Percentiles rank a stretch among this genome's conserved stretches.
phyloP scores from a whole-genome alignment of 2,888 invertebrate genomes.

The Lysandra coridon region DNA sequence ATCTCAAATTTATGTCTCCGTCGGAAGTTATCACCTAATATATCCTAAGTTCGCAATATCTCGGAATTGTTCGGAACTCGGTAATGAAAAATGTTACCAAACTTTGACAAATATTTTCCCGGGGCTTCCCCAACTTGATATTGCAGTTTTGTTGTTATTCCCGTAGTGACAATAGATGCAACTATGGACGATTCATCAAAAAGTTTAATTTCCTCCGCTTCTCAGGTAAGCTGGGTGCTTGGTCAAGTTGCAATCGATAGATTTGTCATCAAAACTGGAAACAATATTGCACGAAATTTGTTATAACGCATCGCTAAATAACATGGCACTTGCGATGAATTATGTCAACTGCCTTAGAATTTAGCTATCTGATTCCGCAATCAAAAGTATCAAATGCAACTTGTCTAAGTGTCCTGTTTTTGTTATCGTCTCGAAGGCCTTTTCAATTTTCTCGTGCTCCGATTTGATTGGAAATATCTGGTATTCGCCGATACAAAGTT shows the following conservation, averaged over 20 bases:
- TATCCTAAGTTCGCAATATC: constrained; percentile 50
- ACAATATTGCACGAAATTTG: not conserved
- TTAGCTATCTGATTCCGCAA: not conserved
- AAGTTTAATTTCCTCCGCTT: constrained; percentile 36
- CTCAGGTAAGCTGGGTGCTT: not conserved
- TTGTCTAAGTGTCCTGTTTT: not conserved
- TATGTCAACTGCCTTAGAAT: too few species aligned
- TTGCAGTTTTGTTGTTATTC: constrained; percentile 51
- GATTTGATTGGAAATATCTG: constrained; percentile 15
- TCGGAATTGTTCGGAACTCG: constrained; percentile 51
- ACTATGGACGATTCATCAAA: constrained; percentile 36
- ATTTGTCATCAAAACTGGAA: not conserved
- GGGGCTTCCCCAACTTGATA: constrained; percentile 41
- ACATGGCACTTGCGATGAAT: not conserved
- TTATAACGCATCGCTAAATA: not conserved
- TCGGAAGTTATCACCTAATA: constrained; percentile 47
- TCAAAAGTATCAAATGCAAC: not conserved
- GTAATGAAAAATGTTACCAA: constrained; percentile 61
- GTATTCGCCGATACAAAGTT: not conserved
- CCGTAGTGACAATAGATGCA: constrained; percentile 37
- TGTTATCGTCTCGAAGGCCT: not conserved
- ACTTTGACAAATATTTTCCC: constrained; percentile 47
- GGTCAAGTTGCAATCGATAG: not conserved
- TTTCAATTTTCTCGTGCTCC: constrained; percentile 17
- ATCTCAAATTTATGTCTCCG: constrained; percentile 13